Evolutionary conservation across 37 sponge, comb jelly and placozoan genomes (phyloP), one percentile per base, ranked within the genome.

Genomic region (Hexactinellida sp.): DNA sequence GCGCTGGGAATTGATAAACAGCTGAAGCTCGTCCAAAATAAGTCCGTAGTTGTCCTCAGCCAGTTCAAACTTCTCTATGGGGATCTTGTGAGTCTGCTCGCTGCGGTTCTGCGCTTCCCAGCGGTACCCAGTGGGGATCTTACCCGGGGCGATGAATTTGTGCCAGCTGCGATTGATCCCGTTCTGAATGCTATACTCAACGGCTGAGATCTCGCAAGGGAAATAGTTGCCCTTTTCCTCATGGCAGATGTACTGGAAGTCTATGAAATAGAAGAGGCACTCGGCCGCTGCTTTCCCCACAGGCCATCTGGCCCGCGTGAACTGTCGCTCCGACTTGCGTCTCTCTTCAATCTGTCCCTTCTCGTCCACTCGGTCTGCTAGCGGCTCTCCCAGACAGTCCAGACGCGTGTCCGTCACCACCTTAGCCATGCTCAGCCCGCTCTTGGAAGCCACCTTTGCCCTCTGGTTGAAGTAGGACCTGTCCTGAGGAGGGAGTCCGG

Each of bases 61-160:
- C 37, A 76, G 82, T 24, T 87, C 88, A 54, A 86, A 87, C 36
- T 71, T 87, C 3, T 85, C 88, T 24, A 91, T 76, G 0, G 93
- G 93, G 38, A 93, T 89, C 76, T 89, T 39, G 88, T 93, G 93
- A n/a, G 91, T 88, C 83, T 85, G 36, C 23, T 91, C 90, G 38
- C 90, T 88, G n/a, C 83, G 83, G 13, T 28, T 83, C 90, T 89
- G 85, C 24, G 91, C 89, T 55, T 76, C 38, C 36, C 71, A 93
- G 37, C 91, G 85, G 82, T 86, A 93, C 7, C 93, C 93, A 19
- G 87, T 89, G 24, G 93, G 93, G n/a, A 94, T 90, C 35, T 76
- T 38, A 9, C 92, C 94, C 71, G 94, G 94, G 82, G 89, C 84
- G n/a, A 90, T 88, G 83, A 94, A 91, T 13, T 36, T 85, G 85